Evolutionary conservation across 2,797 vertebrate species (phyloP), one percentile per base, ranked within the genome.

Genomic region (Halcyon leucocephala): DNA sequence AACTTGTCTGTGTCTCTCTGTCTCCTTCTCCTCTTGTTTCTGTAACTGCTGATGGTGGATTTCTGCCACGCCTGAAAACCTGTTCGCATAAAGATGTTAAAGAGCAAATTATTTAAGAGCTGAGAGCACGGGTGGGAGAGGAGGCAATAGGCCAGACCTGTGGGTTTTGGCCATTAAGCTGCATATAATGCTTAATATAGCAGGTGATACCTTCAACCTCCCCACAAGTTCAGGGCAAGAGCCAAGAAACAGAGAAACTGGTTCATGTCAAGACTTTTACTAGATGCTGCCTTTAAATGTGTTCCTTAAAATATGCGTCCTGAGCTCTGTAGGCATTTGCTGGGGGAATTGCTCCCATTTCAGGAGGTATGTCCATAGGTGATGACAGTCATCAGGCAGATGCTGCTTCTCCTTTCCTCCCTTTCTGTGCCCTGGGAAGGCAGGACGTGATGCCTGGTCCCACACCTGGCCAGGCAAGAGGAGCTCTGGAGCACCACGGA

Each of bases 101-200:
- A 95, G 41, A 93, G 67, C 64, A 81, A 77, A 94, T 81, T 29
- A 58, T 82, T 92, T 49, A 93, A 91, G 94, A 70, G 77, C 89
- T 94, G 82, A 91, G 66, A 91, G 80, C 87, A 62, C 2, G 89
- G 89, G 86, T 93, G 93, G 87, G 79, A 83, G 91, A 64, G 85
- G 60, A 42, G 79, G 87, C 92, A 79, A 79, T 44, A 81, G 91
- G 79, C 69, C 93, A 94, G 62, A 33, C 12, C 9, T 39, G 82
- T 5, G 7, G 31, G 39, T n/a, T 93, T 72, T 91, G 87, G 82
- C 91, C 64, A 78, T 89, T 89, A 81, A 82, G 29, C 64, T 87
- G 82, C 72, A 61, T 55, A 58, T 93, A 62, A 14, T 76, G 57
- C 65, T 93, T 81, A 91, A 90, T 83, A 91, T 81, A 96, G 92